Base-by-base conservation (phyloP, 2,113 vertebrate genomes). In the Hydrochoerus hydrochaeris region DNA sequence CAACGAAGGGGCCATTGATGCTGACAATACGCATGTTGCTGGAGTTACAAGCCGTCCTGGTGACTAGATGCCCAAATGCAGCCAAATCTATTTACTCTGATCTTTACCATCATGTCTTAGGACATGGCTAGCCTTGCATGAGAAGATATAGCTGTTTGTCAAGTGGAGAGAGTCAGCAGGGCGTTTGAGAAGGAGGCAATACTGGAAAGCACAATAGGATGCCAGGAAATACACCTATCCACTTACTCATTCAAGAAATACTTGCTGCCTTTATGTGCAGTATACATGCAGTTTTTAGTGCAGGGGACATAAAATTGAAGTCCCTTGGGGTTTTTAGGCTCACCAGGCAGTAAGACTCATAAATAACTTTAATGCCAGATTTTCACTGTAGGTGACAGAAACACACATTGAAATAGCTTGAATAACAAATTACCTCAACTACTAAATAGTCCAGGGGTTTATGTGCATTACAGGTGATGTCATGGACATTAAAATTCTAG, bases 151-250 rank as follows among this genome's bases (percentile, higher is more conserved):
- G 54, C 54, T 83, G 38, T 44, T 41, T 28, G 7, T 85, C 41
- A 46, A 32, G 32, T 20, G 2, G 38, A 38, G 3, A 84, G 35
- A n/a, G 60, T 89, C 71, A 87, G 52, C 71, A 71, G 46, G 89
- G 83, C 82, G 80, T 84, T 44, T 87, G 75, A 94, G 86, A 85
- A 69, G 75, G 38, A 90, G n/a, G 46, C 38, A 87, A 84, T 58
- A 90, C 41, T 75, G 14, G 57, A 90, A 90, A 94, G 46, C 35
- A 85, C 14, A 78, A 44, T 10, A 69, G 77, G 11, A 84, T 65
- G 77, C 44, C 30, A 52, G 49, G 46, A 80, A 8, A 38, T 62
- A 35, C 32, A 16, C 60, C 41, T 11, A n/a, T 63, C 46, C 71
- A 75, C 10, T 28, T 28, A 89, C 14, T 54, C 35, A 77, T 13